These are phyloP conservation scores for Philypnodon macrostomus DNA, from an alignment of 2,797 vertebrate species.

Conservation along the genomic window DNA sequence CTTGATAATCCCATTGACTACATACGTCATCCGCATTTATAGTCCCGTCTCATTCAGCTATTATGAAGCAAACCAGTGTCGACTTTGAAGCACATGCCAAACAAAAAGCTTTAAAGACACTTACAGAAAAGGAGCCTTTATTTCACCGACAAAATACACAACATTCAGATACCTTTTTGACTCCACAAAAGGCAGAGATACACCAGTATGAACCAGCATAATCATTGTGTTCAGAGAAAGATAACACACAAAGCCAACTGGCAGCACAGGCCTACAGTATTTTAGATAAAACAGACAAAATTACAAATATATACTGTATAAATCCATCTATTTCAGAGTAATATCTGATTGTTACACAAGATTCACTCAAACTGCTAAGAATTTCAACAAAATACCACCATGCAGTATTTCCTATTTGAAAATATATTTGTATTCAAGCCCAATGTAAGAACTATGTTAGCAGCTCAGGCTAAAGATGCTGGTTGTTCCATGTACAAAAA, in stretches of 20 bases:
- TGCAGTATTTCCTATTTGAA: conserved; percentile 30
- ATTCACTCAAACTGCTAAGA: conserved; percentile 47
- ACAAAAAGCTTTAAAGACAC: conserved; percentile 7
- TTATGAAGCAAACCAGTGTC: not conserved
- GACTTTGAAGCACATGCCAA: not conserved
- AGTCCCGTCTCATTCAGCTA: not conserved
- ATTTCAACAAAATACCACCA: conserved; percentile 29
- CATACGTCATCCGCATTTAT: conserved; percentile 1
- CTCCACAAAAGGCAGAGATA: conserved; percentile 50
- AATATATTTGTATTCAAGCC: conserved; percentile 46
- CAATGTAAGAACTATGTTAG: conserved; percentile 39
- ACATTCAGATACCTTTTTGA: conserved; percentile 57
- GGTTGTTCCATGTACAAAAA: conserved; percentile 53
- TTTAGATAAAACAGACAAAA: conserved; percentile 63
- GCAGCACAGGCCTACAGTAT: conserved; percentile 56
- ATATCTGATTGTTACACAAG: conserved; percentile 61
- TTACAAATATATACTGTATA: conserved; percentile 72
- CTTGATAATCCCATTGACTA: not conserved
- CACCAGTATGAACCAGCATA: conserved; percentile 41
- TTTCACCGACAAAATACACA: conserved; percentile 57
- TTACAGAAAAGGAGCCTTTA: conserved; percentile 57
- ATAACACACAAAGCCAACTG: conserved; percentile 45
- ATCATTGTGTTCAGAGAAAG: conserved; percentile 35
- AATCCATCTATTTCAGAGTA: conserved; percentile 62
- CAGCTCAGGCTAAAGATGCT: conserved; percentile 57